These are phyloP conservation scores for Equus quagga DNA, from an alignment of 2,113 vertebrate species.

Conservation along the genomic window DNA sequence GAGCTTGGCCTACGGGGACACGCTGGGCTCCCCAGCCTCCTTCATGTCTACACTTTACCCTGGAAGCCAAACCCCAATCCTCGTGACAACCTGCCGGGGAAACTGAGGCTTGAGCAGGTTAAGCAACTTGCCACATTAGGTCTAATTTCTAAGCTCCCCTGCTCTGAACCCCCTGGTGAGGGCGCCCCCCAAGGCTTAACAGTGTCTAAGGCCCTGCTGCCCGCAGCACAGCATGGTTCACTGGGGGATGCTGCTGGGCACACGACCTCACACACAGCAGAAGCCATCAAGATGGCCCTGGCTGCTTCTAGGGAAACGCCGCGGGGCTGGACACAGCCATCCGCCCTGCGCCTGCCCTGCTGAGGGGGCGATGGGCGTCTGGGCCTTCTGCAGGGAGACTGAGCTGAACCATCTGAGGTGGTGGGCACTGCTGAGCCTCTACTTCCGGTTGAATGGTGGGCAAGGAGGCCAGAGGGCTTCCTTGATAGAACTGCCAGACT, in stretches of 20 bases:
- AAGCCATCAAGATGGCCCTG: rapidly evolving
- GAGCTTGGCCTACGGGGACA: neutral
- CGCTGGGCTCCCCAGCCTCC: neutral
- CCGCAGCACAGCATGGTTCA: neutral
- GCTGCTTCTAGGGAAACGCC: neutral
- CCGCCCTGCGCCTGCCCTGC: neutral
- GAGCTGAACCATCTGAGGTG: neutral
- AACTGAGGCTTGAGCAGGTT: neutral
- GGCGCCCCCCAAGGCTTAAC: neutral
- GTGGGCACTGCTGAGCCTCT: neutral
- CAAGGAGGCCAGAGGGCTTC: neutral
- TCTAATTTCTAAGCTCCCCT: neutral
- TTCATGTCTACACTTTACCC: rapidly evolving
- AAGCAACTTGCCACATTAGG: too few species aligned
- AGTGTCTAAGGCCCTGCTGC: rapidly evolving
- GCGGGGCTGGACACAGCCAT: rapidly evolving
- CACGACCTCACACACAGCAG: rapidly evolving
- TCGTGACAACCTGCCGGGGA: neutral
- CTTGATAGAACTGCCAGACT: neutral
- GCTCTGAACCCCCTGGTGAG: neutral
- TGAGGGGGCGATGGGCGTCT: neutral
- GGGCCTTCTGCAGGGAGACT: neutral
- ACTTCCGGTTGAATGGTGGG: neutral
- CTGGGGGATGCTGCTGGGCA: neutral
- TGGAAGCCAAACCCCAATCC: neutral